Conservation (phyloP, 2,113 vertebrate genomes). For the Sinocyclocheilus anshuiensis region DNA sequence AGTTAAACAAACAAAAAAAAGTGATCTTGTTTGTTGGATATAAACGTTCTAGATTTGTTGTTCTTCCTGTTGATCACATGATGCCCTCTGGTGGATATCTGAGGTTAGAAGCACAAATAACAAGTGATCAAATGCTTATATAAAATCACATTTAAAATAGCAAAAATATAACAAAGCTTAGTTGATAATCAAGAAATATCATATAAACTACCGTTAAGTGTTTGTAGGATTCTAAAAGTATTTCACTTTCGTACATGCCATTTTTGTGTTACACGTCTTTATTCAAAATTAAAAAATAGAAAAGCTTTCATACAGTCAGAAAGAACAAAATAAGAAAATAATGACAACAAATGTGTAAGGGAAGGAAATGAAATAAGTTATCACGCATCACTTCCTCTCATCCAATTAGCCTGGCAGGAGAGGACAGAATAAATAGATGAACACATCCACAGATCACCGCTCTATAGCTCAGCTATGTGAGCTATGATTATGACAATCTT, state of each 20-base stretch:
- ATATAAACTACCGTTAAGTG: no score
- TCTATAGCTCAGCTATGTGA: not conserved
- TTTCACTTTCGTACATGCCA: not conserved
- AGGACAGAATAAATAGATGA: not conserved
- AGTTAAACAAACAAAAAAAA: not conserved
- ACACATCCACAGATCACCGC: not conserved
- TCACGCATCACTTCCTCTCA: not conserved
- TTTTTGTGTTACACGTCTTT: not conserved
- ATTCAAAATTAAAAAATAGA: not conserved
- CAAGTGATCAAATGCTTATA: not conserved
- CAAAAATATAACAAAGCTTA: not conserved
- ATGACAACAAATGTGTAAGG: not conserved
- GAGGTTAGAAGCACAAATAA: not conserved
- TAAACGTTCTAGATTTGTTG: not conserved
- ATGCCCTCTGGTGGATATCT: constrained; percentile 38
- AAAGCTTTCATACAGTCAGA: not conserved
- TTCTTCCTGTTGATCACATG: not conserved
- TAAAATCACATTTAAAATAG: not conserved
- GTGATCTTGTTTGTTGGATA: not conserved
- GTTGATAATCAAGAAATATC: not conserved
- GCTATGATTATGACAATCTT: not conserved
- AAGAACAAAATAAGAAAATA: not conserved
- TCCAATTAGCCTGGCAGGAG: not conserved
- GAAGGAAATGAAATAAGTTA: not conserved
- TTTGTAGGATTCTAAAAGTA: not conserved